A percentile compares a stretch with the other conserved stretches of the same genome.
Conservation (phyloP, 2,888 invertebrate genomes). For the Trisateles emortualis region DNA sequence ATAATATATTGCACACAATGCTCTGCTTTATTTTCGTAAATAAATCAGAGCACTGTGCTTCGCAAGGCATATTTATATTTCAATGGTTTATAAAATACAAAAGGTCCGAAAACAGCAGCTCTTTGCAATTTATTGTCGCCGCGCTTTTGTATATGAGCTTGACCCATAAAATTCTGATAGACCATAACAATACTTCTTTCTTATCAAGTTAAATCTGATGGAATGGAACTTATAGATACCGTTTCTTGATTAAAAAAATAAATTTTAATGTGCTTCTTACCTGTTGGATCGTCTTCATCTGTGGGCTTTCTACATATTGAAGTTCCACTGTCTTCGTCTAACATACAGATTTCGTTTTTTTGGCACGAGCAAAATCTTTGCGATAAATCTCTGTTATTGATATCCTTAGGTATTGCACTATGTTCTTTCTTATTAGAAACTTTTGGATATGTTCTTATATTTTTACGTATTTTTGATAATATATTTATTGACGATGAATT, state of each 20-base stretch:
- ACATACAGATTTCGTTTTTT: slow-evolving; percentile 88
- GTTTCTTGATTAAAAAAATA: not conserved
- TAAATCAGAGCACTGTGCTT: no score
- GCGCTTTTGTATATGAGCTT: no score
- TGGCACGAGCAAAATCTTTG: slow-evolving; percentile 84
- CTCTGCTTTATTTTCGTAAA: no score
- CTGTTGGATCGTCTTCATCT: slow-evolving; percentile 88
- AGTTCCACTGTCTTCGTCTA: slow-evolving; percentile 87
- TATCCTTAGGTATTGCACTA: slow-evolving; percentile 66
- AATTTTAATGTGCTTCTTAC: slow-evolving; percentile 43
- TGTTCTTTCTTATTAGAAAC: slow-evolving; percentile 57
- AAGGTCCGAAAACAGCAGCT: no score
- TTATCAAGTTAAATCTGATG: no score
- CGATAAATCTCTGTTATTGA: slow-evolving; percentile 73
- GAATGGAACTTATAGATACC: no score
- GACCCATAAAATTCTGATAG: no score
- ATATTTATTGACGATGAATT: slow-evolving; percentile 61
- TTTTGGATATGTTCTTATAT: slow-evolving; percentile 79
- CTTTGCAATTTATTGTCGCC: no score
- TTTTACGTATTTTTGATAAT: slow-evolving; percentile 77
- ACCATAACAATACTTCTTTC: no score
- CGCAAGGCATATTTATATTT: no score
- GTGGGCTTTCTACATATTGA: slow-evolving; percentile 84
- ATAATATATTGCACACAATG: no score
- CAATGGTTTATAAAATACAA: no score